Percentiles rank a stretch among this genome's conserved stretches.
These are phyloP conservation scores for Myotis lucifugus DNA, from an alignment of 2,113 vertebrate species.

Conservation along the genomic window DNA sequence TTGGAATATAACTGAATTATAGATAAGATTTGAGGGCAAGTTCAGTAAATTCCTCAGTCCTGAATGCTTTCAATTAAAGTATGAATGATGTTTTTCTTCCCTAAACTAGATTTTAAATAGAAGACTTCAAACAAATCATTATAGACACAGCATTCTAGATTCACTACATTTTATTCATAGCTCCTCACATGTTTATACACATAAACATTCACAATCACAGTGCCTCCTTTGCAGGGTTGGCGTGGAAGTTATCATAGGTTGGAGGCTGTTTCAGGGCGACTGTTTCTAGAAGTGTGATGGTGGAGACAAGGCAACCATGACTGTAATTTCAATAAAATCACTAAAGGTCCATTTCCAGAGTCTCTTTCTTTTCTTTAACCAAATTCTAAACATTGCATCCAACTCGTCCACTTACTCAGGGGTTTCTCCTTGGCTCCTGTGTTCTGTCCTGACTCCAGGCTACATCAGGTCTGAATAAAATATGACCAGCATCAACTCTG, in stretches of 20 bases:
- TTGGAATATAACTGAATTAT: slow-evolving; percentile 27
- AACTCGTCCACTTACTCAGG: not conserved
- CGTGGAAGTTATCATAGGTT: not conserved
- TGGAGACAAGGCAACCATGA: not conserved
- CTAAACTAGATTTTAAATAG: slow-evolving; percentile 53
- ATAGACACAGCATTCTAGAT: not conserved
- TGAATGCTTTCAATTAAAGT: slow-evolving; percentile 51
- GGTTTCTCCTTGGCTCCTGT: not conserved
- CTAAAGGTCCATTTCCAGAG: not conserved
- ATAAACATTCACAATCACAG: not conserved
- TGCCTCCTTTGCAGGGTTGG: not conserved
- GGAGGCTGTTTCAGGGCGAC: not conserved
- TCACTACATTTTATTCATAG: not conserved
- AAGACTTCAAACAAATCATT: not conserved
- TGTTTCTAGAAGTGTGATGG: not conserved
- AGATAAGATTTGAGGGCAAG: not conserved
- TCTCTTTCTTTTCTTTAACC: not conserved
- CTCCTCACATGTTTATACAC: not conserved
- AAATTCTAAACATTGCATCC: not conserved
- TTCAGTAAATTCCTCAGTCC: slow-evolving; percentile 13
- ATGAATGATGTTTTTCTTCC: not conserved
- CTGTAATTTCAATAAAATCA: not conserved
- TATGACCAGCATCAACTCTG: not conserved
- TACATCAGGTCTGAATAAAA: not conserved
- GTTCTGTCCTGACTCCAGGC: not conserved